Percentiles rank a stretch among this genome's conserved stretches.
phyloP scores from a whole-genome alignment of 2,888 invertebrate species.

The Stegana nigrithorax region DNA sequence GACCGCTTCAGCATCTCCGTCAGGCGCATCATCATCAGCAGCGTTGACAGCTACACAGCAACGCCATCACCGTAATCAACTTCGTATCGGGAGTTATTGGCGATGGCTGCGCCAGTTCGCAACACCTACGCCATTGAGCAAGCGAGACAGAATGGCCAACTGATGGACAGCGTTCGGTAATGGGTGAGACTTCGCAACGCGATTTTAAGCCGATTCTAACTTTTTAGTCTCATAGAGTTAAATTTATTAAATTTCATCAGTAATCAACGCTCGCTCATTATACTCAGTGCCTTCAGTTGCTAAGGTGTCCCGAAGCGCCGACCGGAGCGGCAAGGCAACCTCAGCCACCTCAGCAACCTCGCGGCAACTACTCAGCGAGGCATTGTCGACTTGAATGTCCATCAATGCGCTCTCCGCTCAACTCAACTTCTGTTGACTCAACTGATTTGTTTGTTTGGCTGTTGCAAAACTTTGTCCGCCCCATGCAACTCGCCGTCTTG shows the following conservation, averaged over 20 bases:
- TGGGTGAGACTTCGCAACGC: conserved; percentile 20
- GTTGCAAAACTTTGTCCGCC: not conserved
- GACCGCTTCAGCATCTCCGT: conserved; percentile 26
- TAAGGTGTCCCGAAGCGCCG: too few species aligned
- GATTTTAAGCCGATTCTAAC: conserved; percentile 38
- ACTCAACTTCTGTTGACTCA: conserved; percentile 12
- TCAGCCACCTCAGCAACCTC: too few species aligned
- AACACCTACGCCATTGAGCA: conserved; percentile 12
- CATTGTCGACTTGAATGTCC: conserved; percentile 30
- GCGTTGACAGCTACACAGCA: conserved; percentile 61
- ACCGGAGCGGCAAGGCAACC: too few species aligned
- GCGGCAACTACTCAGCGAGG: too few species aligned
- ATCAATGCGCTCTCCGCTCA: conserved; percentile 36
- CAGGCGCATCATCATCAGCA: conserved; percentile 57
- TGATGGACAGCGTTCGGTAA: conserved; percentile 36
- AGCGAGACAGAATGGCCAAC: conserved; percentile 25
- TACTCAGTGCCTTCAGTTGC: too few species aligned
- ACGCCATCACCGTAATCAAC: conserved; percentile 62
- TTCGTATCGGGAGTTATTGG: conserved; percentile 42
- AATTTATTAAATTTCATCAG: conserved; percentile 37
- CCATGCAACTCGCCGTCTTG: not conserved
- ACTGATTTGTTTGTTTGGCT: too few species aligned
- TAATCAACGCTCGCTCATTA: conserved; percentile 31
- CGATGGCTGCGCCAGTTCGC: conserved; percentile 25
- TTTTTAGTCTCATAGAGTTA: conserved; percentile 57